Percentiles rank a stretch among this genome's conserved stretches.
Conservation (phyloP, 2,888 invertebrate genomes). For the Lasius platythorax region DNA sequence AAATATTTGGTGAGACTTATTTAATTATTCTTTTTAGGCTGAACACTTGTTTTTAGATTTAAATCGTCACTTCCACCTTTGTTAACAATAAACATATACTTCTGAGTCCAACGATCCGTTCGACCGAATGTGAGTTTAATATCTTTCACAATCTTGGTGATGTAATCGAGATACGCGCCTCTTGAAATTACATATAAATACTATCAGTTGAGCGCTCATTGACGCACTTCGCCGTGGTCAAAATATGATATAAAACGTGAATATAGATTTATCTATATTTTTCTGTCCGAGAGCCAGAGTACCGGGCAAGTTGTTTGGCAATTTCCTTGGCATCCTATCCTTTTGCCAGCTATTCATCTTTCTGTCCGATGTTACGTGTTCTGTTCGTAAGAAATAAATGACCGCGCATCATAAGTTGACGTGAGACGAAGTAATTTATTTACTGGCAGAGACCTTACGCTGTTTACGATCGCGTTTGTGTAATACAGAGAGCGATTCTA, state of each 20-base stretch:
- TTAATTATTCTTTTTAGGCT: not conserved
- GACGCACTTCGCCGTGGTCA: not conserved
- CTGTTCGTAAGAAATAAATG: slow-evolving; percentile 16
- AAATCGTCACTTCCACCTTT: not conserved
- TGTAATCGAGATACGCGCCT: not conserved
- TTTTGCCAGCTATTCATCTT: not conserved
- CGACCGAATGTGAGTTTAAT: not conserved
- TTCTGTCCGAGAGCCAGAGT: slow-evolving; percentile 17
- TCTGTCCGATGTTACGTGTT: not conserved
- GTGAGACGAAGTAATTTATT: slow-evolving; percentile 11
- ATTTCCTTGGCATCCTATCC: slow-evolving; percentile 6
- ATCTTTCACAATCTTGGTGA: not conserved
- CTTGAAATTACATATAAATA: not conserved
- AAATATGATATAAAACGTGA: not conserved
- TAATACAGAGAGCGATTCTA: slow-evolving; percentile 28
- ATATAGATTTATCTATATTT: not conserved
- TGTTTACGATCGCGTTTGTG: slow-evolving; percentile 24
- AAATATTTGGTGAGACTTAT: not conserved
- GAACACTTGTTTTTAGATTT: not conserved
- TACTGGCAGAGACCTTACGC: slow-evolving; percentile 7
- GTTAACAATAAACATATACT: not conserved
- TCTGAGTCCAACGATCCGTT: not conserved
- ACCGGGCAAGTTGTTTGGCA: not conserved
- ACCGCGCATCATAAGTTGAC: slow-evolving; percentile 17
- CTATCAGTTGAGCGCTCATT: not conserved